Percentiles rank a stretch among this genome's conserved stretches.
phyloP scores from a whole-genome alignment of 2,113 vertebrate species.

The Ptilorrhoa leucosticta region DNA sequence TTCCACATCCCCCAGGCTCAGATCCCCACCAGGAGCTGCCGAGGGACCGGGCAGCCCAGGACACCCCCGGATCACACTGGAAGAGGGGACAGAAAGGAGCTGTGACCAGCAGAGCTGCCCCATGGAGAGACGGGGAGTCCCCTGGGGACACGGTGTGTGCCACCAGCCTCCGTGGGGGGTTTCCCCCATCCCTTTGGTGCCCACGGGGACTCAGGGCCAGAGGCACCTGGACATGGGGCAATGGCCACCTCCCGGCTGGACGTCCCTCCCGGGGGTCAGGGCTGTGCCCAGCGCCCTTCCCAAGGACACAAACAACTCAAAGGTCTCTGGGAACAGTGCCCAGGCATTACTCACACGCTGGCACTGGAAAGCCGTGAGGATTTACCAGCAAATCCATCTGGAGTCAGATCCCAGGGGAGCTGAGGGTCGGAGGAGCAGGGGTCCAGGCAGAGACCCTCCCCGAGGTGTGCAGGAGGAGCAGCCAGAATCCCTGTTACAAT shows the following conservation, averaged over 20 bases:
- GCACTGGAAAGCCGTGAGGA: background rate
- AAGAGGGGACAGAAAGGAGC: background rate
- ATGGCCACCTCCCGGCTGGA: fast-evolving
- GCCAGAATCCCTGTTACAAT: background rate
- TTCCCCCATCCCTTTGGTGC: background rate
- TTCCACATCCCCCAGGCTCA: background rate
- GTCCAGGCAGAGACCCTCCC: no score
- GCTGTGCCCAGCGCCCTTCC: background rate
- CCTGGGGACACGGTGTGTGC: fast-evolving
- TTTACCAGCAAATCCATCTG: fast-evolving
- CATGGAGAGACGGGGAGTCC: fast-evolving
- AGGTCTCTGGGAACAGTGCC: conserved; percentile 17
- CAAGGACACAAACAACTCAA: conserved; percentile 28
- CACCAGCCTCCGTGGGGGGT: fast-evolving
- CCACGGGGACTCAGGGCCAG: fast-evolving
- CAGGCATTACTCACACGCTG: background rate
- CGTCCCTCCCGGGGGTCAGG: fast-evolving
- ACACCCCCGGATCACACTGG: fast-evolving
- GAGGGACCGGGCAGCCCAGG: background rate
- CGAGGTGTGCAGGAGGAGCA: background rate
- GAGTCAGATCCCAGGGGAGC: background rate
- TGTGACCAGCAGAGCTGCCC: background rate
- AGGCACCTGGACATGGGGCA: background rate
- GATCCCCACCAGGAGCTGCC: background rate
- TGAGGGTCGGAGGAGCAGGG: fast-evolving